Base-by-base conservation (phyloP, 2,113 vertebrate species). In the Scophthalmus maximus region DNA sequence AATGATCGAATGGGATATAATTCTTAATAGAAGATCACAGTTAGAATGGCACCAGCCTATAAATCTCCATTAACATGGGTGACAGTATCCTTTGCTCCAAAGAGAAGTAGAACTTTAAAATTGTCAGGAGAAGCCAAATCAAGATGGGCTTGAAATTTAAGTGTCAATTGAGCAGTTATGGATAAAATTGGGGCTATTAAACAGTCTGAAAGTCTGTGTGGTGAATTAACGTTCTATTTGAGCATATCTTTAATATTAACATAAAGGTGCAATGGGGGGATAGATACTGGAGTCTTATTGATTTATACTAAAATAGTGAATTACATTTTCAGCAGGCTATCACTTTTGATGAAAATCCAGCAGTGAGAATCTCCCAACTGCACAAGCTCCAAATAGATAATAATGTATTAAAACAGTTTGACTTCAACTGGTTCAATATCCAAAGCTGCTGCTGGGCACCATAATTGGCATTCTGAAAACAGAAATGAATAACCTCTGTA, bases 221-320 rank as follows among this genome's bases (percentile, higher is more conserved):
- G 77, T 81, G 81, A 85, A 91, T 90, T 88, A 87, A 89, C 89
- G 68, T 85, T 84, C 81, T 83, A 83, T 89, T 81, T 83, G 76
- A 82, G 78, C 83, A 83, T 90, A 86, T 88, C 71, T 87, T 90
- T 83, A 71, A 82, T 87, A 87, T 92, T 90, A 89, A 77, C 87
- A 88, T 90, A 88, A 92, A 88, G 82, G 85, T 88, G 75, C 77
- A 87, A 83, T 77, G 78, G 63, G 86, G 86, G 82, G 81, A 86
- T 87, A 75, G 87, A 85, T 83, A 85, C 76, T 71, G 64, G 73
- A 79, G 82, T 50, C 73, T 81, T 91, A 91, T 91, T 91, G 90
- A 92, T 92, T 91, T 85, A 86, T 86, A 88, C 81, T 85, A 90
- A 91, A 91, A 87, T 83, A 87, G 79, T 89, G 87, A 86, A 92